phyloP scores from a whole-genome alignment of 2,888 invertebrate genomes.

The Lepetodrilus schrolli region DNA sequence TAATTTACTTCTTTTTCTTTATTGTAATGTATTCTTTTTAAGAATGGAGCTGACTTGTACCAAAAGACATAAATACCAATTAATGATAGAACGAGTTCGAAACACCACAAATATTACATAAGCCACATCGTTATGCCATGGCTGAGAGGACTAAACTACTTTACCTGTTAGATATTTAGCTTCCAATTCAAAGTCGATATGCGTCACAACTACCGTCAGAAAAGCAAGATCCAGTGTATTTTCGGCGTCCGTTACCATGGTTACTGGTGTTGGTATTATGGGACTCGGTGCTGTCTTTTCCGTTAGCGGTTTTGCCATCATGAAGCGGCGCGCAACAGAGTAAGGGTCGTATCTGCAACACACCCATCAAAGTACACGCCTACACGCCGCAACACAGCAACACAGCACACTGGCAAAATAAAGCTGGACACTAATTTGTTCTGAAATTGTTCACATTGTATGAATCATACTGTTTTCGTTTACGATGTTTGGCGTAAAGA shows the following conservation, averaged over 20 bases:
- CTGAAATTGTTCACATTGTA: too few species aligned
- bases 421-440: too few species aligned
- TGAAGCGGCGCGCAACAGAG: slow-evolving; percentile 46
- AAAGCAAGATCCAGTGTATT: too few species aligned
- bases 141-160: too few species aligned
- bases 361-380: background rate
- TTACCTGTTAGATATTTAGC: slow-evolving; percentile 35
- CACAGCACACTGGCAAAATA: too few species aligned
- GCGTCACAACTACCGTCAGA: too few species aligned
- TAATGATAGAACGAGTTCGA: too few species aligned
- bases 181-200: background rate
- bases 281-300: slow-evolving; percentile 28
- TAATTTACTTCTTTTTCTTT: background rate
- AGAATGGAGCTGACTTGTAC: background rate
- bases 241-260: slow-evolving; percentile 4
- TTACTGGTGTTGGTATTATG: slow-evolving; percentile 39
- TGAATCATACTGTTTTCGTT: too few species aligned
- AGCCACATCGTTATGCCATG: too few species aligned
- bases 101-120: too few species aligned
- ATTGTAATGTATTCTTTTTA: too few species aligned
- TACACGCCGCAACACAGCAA: background rate
- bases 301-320: slow-evolving; percentile 26
- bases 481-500: too few species aligned
- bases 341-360: slow-evolving; percentile 53
- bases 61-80: background rate